Base-by-base conservation (phyloP, 2,888 invertebrate species). In the Poecilobothrus nobilitatus region DNA sequence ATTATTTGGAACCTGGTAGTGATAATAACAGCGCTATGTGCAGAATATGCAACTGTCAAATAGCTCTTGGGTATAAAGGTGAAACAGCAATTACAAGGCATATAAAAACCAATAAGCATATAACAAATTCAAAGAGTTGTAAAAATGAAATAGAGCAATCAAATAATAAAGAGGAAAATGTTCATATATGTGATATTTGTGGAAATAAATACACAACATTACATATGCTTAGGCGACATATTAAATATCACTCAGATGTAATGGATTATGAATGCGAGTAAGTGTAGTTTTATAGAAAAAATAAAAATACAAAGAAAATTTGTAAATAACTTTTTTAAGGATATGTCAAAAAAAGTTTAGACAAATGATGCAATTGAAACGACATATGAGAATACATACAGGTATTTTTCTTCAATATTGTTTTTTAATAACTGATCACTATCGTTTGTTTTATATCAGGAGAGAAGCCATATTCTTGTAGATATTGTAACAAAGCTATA, bases 391-490 rank as follows among this genome's bases (percentile, higher is more conserved):
- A 15, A 53, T 53, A 12, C 82, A 82, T 27, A 82, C 80, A 2
- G 53, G 53, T 53, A 53, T 18, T 37, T 37, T 37, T 4, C 6
- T 15, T 12, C 1, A 53, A 18, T 53, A 12, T 9, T 53, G 2
- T 53, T 3, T 53, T 53, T 53, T 37, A n/a, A n/a, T n/a, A 27
- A 37, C 12, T 37, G 37, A 37, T 10, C 37, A 37, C 4, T 37
- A 34, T 34, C n/a, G n/a, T 37, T 37, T 53, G 18, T 18, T 53
- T 53, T 53, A 12, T 53, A 37, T 18, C 18, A 53, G 82, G 82
- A 0, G 78, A 80, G 27, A 81, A 82, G 71, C 82, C 82, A 0
- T 82, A 82, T 68, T 75, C 76, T n/a, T 82, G 82, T 37, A 74
- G 74, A 20, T 80, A 76, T 68, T 82, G 82, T 66, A 79, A 80